A percentile compares a stretch with the other conserved stretches of the same genome.
phyloP scores from a whole-genome alignment of 2,888 invertebrate genomes.

The Synanthedon vespiformis region DNA sequence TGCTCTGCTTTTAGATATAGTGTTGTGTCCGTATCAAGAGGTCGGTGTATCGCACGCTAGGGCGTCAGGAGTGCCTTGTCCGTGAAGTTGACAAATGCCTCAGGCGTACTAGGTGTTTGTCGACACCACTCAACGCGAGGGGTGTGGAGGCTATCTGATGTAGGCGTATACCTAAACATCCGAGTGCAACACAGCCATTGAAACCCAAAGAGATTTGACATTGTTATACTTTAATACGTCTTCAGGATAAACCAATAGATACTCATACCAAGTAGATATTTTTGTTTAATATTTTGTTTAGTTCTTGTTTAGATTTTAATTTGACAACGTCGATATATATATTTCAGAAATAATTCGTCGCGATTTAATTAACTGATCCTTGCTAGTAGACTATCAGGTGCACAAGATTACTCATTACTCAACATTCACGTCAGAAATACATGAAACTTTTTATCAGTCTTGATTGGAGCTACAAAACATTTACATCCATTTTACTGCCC shows the following conservation, averaged over 20 bases:
- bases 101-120: constrained; percentile 36
- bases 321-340: too few relatives aligned
- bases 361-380: too few relatives aligned
- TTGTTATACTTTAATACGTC: not conserved
- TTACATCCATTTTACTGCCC: not conserved
- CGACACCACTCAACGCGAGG: constrained; percentile 30
- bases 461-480: constrained; percentile 2
- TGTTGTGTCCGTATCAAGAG: constrained; percentile 19
- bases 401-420: too few relatives aligned
- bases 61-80: constrained; percentile 26
- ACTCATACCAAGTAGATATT: too few relatives aligned
- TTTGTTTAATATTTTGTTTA: too few relatives aligned
- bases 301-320: too few relatives aligned
- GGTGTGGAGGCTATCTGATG: constrained; percentile 9
- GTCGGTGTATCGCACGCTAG: constrained; percentile 1
- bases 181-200: not conserved
- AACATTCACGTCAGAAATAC: too few relatives aligned
- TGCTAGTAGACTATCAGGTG: too few relatives aligned
- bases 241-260: too few relatives aligned
- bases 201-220: not conserved
- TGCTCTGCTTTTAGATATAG: constrained; percentile 17
- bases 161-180: not conserved
- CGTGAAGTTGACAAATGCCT: constrained; percentile 53
- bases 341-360: too few relatives aligned
- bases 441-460: too few relatives aligned